Conservation (phyloP, 2,888 invertebrate species). For the Chrysopilus asiliformis region DNA sequence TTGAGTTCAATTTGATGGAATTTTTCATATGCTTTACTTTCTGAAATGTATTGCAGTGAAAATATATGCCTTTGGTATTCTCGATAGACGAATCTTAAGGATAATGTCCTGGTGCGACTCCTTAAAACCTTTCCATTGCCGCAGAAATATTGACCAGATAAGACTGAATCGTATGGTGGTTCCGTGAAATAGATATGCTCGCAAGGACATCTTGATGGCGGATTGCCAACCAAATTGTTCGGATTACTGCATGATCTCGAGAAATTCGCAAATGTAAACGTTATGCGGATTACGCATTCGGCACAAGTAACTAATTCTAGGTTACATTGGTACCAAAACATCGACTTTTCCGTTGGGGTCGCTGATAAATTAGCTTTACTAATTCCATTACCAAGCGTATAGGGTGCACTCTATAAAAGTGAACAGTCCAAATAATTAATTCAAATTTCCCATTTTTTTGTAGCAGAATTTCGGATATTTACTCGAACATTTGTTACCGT, state of each 20-base stretch:
- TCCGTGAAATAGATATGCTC: slow-evolving; percentile 53
- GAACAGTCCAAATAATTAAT: no score
- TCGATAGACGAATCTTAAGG: slow-evolving; percentile 45
- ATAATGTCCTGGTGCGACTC: slow-evolving; percentile 46
- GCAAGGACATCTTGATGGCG: slow-evolving; percentile 36
- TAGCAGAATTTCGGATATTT: no score
- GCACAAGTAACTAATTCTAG: slow-evolving; percentile 57
- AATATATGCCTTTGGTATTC: slow-evolving; percentile 47
- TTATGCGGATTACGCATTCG: slow-evolving; percentile 44
- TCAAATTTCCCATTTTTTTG: no score
- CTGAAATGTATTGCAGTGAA: slow-evolving; percentile 47
- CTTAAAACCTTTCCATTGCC: slow-evolving; percentile 41
- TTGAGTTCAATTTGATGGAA: neutral
- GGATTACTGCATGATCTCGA: slow-evolving; percentile 28
- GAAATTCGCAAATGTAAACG: slow-evolving; percentile 31
- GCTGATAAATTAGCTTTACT: no score
- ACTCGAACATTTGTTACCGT: slow-evolving; percentile 32
- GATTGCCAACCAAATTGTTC: slow-evolving; percentile 21
- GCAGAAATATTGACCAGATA: slow-evolving; percentile 45
- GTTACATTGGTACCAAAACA: slow-evolving; percentile 40
- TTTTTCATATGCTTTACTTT: slow-evolving; percentile 40
- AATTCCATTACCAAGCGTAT: no score
- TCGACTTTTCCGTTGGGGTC: no score
- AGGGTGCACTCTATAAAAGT: no score
- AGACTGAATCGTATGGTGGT: slow-evolving; percentile 47